Base-by-base conservation (phyloP, 2,888 invertebrate genomes). In the Perithous albicinctus region DNA sequence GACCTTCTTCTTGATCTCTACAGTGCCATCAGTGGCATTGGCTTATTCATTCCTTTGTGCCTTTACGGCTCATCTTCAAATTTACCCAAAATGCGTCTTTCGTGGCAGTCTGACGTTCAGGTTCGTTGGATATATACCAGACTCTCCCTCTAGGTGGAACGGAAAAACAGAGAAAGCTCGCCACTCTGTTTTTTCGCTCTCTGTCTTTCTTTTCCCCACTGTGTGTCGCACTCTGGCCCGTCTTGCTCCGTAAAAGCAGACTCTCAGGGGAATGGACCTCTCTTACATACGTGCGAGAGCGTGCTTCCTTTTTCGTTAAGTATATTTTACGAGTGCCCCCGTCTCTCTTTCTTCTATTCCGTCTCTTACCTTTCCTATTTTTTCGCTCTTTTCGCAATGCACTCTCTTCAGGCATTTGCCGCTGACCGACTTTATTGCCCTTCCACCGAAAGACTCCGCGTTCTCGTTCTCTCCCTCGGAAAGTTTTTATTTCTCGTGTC, bases 341-440 rank as follows among this genome's bases (percentile, higher is more conserved):
- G 18, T 70, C 12, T 3, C 15, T 26, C 2, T 23, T 26, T 41
- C 23, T 54, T 38, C 35, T n/a, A 54, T n/a, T 38, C 41, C 18
- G n/a, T n/a, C n/a, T 15, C 41, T 56, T 7, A 5, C 10, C 43
- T 48, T 46, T 5, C 18, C 29, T 12, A 8, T 32, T 43, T 56
- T 70, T 70, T 70, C 38, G 59, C 29, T 32, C 43, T 29, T n/a
- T 43, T 43, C 15, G 38, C 18, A 15, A 51, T 32, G 56, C 41
- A 15, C 20, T 38, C 43, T 29, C 26, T 43, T 43, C 41, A 18
- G 56, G 29, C 56, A 38, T 46, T 32, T 38, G 26, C 56, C 56
- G 41, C 43, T 67, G 67, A 59, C 56, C 56, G 70, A 59, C 56
- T 70, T 70, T 70, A 70, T 70, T 70, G 70, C 70, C 70, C 20